These are phyloP conservation scores for Eubasilissa regina DNA, from an alignment of 1,140 invertebrate species.

Conservation along the genomic window DNA sequence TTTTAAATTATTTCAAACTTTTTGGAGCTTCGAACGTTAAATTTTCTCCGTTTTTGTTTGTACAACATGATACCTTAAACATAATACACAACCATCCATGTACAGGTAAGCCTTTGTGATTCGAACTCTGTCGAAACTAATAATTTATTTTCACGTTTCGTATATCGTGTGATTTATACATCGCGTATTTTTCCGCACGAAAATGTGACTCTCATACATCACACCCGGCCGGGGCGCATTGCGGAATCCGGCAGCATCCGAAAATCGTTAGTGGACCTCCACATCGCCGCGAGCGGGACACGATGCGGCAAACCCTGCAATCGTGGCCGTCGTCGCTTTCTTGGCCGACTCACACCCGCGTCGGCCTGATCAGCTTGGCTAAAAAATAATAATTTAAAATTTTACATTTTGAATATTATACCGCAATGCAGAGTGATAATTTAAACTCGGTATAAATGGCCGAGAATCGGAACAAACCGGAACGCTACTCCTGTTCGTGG, in stretches of 20 bases:
- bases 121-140: not conserved
- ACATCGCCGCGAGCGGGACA: not conserved
- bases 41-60: not conserved
- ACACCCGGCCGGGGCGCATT: conserved; percentile 28
- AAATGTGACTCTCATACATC: not conserved
- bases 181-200: not conserved
- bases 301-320: not conserved
- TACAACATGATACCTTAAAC: no score
- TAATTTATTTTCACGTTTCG: not conserved
- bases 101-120: not conserved
- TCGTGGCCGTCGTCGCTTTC: no score
- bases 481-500: no score
- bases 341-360: no score
- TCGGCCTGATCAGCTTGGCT: no score
- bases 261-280: conserved; percentile 44
- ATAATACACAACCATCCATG: no score
- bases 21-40: not conserved
- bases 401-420: no score
- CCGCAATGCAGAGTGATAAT: no score
- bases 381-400: no score
- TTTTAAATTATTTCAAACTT: not conserved
- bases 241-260: conserved; percentile 33
- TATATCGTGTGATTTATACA: not conserved
- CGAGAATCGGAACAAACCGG: no score
- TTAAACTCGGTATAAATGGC: no score